phyloP scores from a whole-genome alignment of 2,888 invertebrate genomes.

The Drosophila subquinaria region DNA sequence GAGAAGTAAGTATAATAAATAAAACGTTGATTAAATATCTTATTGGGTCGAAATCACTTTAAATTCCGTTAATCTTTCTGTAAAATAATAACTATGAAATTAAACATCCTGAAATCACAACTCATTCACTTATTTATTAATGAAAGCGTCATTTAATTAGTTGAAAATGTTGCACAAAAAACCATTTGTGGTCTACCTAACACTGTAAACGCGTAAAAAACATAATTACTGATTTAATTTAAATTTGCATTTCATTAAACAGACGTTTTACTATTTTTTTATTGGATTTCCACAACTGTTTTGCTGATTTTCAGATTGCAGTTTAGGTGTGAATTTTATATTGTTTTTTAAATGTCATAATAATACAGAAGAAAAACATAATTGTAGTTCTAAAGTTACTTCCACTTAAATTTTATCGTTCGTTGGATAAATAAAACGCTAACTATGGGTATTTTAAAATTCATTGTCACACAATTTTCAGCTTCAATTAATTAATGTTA shows the following conservation, averaged over 20 bases:
- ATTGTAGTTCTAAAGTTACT: not conserved
- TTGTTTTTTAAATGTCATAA: not conserved
- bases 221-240: conserved; percentile 75
- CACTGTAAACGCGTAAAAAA: conserved; percentile 47
- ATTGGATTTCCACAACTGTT: conserved; percentile 18
- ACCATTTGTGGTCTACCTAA: conserved; percentile 56
- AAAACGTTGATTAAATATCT: not conserved
- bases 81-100: not conserved
- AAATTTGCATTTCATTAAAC: conserved; percentile 61
- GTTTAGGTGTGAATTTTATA: not conserved
- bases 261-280: conserved; percentile 21
- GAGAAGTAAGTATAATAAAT: not conserved
- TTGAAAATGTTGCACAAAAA: conserved; percentile 47
- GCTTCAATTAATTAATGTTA: not conserved
- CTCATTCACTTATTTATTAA: conserved; percentile 31
- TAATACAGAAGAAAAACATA: not conserved
- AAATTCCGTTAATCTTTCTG: not conserved
- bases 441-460: not conserved
- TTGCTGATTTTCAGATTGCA: not conserved
- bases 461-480: not conserved
- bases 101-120: not conserved
- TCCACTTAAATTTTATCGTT: not conserved
- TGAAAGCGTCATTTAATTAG: conserved; percentile 58
- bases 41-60: not conserved
- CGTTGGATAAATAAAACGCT: not conserved